Evolutionary conservation across 2,797 vertebrate genomes (phyloP).

Genomic region (Squalus acanthias): DNA sequence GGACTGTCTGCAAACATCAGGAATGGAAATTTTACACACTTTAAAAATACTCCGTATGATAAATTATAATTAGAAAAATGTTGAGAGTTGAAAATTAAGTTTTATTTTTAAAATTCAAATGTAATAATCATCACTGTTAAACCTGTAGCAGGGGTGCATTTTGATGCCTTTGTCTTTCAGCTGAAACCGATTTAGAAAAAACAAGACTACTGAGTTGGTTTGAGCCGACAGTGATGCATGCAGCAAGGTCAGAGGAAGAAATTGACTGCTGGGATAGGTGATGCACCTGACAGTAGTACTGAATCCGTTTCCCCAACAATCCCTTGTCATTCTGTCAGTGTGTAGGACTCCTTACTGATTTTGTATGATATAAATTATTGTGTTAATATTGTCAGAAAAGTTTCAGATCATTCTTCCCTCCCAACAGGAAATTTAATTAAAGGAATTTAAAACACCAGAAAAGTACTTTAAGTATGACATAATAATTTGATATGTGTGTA

Average conservation of each 20-base stretch:
- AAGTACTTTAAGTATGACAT: background rate
- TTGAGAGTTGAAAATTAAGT: background rate
- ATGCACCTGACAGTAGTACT: constrained; percentile 43
- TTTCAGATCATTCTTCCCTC: constrained; percentile 49
- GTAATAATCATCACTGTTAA: background rate
- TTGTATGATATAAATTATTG: constrained; percentile 48
- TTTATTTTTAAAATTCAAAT: background rate
- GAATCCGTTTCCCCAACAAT: constrained; percentile 36
- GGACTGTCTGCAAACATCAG: background rate
- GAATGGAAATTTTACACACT: background rate
- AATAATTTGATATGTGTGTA: background rate
- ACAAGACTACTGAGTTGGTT: constrained; percentile 40
- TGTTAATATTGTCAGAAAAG: constrained; percentile 45
- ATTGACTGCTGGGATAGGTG: constrained; percentile 40
- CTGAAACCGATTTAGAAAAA: background rate
- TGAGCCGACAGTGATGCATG: constrained; percentile 40
- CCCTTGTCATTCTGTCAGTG: constrained; percentile 38
- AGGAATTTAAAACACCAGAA: background rate
- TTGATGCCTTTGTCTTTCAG: constrained; percentile 40
- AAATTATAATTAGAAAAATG: background rate
- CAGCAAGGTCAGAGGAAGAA: constrained; percentile 42
- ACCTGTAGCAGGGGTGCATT: constrained; percentile 41
- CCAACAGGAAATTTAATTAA: constrained; percentile 33
- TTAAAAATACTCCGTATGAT: background rate
- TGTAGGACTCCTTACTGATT: constrained; percentile 41